Base-by-base conservation (phyloP, 2,113 vertebrate species). In the Myiozetetes cayanensis region DNA sequence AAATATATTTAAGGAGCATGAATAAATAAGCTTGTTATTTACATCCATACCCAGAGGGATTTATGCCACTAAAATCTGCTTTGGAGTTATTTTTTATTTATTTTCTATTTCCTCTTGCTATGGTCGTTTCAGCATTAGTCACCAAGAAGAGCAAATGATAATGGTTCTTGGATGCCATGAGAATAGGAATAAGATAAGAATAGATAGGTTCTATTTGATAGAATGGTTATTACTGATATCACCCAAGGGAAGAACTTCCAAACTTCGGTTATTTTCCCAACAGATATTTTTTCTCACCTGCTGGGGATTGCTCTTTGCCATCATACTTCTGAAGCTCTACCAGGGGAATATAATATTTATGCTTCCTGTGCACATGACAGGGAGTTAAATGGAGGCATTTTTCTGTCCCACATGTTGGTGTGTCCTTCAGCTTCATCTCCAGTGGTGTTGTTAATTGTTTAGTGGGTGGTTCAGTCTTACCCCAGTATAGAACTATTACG, bases 181-280 rank as follows among this genome's bases (percentile, higher is more conserved):
- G 82, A 71, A 68, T 31, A 86, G 41, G 33, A 71, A 52, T 88
- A 78, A 80, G 91, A 84, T 78, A 84, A 81, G 66, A 89, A 83
- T 71, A 88, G 79, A 56, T 70, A 63, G 22, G 3, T 85, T 63
- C 49, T 84, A 30, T 73, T 86, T 63, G 82, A 18, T 76, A 67
- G 44, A 88, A 59, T 63, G 39, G 35, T 70, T 86, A 37, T 70
- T 86, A 37, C 52, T 85, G 80, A 46, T 93, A 35, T 35, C 37
- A 47, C 88, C 92, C 52, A 25, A 84, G 85, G 61, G 86, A 82
- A 78, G 49, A 37, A 46, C 61, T 86, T 95, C 72, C 85, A 73
- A 89, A 92, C 41, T 95, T 92, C 12, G 43, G 61, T 87, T 95
- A n/a, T 93, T 94, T 90, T 90, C 73, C 49, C 21, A 52, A 41